Base-by-base conservation (phyloP, 2,113 vertebrate genomes). In the Chrysemys picta region DNA sequence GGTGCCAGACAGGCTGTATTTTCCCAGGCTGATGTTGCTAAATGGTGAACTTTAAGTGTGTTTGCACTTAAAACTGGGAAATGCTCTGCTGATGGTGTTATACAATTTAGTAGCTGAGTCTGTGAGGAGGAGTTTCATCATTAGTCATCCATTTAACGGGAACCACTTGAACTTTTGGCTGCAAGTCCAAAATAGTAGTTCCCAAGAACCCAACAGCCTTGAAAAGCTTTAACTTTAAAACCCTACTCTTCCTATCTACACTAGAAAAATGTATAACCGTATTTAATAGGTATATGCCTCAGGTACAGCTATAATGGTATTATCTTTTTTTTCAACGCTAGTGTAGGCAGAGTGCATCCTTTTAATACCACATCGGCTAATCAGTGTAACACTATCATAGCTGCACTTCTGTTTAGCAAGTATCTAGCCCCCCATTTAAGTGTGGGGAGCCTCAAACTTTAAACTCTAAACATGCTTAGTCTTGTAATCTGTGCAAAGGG, bases 11-110 rank as follows among this genome's bases (percentile, higher is more conserved):
- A 69, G 83, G 76, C 80, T 82, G 4, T 69, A 13, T 76, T 93
- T 97, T 97, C 95, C 91, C 91, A 96, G 95, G 69, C 76, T 85
- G 79, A 84, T 81, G 57, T 62, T 96, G 96, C 50, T 42, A 85
- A 96, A 65, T 57, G 47, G 10, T 12, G 6, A 2, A 0, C 7
- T 83, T 6, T 69, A 22, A 54, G 53, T 69, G 16, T 2, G 49
- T 90, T 88, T 92, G 38, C 84, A 87, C 92, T 83, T 25, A 85
- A 79, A 75, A 5, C 0, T 72, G 45, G 6, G 22, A 76, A 95
- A 47, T 87, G 27, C 22, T 47, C 24, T 84, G 1, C 54, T 69
- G 27, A 75, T 84, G 69, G 75, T 54, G 59, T 75, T 94, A 84
- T 82, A 82, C 76, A 90, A 76, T 6, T 89, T 78, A 19, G 0